These are phyloP conservation scores for Dromius quadrimaculatus DNA, from an alignment of 2,888 invertebrate species.

Conservation along the genomic window DNA sequence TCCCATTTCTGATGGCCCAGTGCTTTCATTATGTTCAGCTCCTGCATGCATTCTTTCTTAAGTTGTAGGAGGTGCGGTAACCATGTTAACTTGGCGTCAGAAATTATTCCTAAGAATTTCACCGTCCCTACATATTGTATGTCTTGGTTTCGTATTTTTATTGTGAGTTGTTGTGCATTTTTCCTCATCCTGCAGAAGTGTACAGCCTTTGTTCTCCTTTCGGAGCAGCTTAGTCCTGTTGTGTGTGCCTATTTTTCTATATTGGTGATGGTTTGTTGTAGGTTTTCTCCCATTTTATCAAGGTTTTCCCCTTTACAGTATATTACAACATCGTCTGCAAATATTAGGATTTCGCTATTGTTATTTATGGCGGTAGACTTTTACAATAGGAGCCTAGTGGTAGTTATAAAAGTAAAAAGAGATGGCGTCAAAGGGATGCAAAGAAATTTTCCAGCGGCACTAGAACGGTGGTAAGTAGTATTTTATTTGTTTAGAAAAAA, in stretches of 20 bases:
- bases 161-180: background rate
- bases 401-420: no score
- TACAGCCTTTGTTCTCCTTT: slow-evolving; percentile 39
- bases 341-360: no score
- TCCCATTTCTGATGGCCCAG: slow-evolving; percentile 32
- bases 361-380: no score
- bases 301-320: slow-evolving; percentile 38
- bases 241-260: slow-evolving; percentile 24
- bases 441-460: no score
- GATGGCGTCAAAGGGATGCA: no score
- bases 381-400: no score
- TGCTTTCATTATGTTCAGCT: slow-evolving; percentile 23
- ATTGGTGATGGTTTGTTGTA: slow-evolving; percentile 47
- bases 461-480: no score
- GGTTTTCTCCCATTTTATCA: slow-evolving; percentile 4
- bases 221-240: slow-evolving; percentile 52
- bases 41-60: slow-evolving; percentile 26
- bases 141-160: slow-evolving; percentile 1
- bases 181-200: slow-evolving; percentile 24
- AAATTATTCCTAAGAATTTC: slow-evolving; percentile 32
- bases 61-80: slow-evolving; percentile 11
- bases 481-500: no score
- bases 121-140: slow-evolving; percentile 1
- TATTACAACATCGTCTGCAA: slow-evolving; percentile 52
- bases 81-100: slow-evolving; percentile 30